phyloP scores from a whole-genome alignment of 2,797 vertebrate species.

The Enteromius argenteus region DNA sequence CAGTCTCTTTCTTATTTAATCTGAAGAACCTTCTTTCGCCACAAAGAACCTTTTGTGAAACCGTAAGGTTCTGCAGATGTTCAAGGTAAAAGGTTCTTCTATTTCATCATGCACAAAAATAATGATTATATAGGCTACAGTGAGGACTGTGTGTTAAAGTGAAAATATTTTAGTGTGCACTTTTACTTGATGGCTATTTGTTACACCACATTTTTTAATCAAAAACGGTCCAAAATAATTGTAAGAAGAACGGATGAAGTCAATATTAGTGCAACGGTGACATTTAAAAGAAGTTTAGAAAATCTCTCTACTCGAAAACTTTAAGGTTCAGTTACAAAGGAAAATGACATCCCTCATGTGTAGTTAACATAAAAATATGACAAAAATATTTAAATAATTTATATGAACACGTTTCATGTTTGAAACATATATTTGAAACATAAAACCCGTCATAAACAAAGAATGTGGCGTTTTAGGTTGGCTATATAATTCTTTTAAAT shows the following conservation, averaged over 20 bases:
- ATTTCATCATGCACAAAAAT: not conserved
- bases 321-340: not conserved
- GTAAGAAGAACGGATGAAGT: not conserved
- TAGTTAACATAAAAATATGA: too few species aligned
- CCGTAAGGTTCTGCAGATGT: not conserved
- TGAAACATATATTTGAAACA: not conserved
- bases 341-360: not conserved
- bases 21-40: not conserved
- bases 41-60: not conserved
- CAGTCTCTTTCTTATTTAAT: not conserved
- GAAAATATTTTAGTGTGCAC: not conserved
- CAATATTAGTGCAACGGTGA: not conserved
- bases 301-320: not conserved
- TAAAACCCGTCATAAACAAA: not conserved
- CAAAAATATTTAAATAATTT: not conserved
- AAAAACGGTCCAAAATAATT: not conserved
- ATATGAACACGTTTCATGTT: not conserved
- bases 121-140: not conserved
- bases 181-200: not conserved
- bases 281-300: not conserved
- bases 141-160: not conserved
- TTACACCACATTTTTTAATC: not conserved
- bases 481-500: not conserved
- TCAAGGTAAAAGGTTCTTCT: not conserved
- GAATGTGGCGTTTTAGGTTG: not conserved